phyloP scores from a whole-genome alignment of 2,797 vertebrate species.

The Pseudocheirus occidentalis region DNA sequence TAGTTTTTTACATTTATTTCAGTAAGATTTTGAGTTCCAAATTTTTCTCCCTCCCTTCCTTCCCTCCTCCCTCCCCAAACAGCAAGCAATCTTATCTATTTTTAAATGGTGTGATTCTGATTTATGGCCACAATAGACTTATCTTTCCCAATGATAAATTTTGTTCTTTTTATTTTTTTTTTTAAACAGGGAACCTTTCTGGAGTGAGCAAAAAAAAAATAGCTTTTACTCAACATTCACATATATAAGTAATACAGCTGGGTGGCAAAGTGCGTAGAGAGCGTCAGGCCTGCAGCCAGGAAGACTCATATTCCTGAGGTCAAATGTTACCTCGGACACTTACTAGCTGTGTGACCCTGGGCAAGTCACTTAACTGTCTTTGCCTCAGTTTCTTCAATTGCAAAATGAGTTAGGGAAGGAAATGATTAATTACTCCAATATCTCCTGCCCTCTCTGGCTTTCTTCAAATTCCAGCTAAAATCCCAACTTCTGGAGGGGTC shows the following conservation, averaged over 20 bases:
- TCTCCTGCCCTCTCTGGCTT: neutral
- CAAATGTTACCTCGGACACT: neutral
- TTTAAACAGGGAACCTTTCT: neutral
- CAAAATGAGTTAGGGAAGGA: neutral
- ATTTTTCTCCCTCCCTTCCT: too few relatives aligned
- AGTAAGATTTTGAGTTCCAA: too few relatives aligned
- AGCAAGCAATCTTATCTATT: neutral
- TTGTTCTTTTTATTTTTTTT: neutral
- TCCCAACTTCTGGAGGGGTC: neutral
- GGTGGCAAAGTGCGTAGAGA: neutral
- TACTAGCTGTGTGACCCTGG: neutral
- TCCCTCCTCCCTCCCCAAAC: too few relatives aligned
- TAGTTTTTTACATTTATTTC: too few relatives aligned
- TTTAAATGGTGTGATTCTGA: neutral
- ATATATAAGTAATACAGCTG: neutral
- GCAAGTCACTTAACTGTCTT: neutral
- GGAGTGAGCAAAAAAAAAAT: neutral
- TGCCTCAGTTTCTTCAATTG: neutral
- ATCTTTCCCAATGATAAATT: neutral
- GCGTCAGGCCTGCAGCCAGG: neutral
- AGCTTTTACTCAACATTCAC: neutral
- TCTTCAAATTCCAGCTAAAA: neutral
- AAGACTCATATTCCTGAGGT: neutral
- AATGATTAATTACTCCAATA: neutral
- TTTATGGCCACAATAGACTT: neutral